Evolutionary conservation across 2,113 vertebrate species (phyloP).

Genomic region (Paramormyrops kingsleyae): DNA sequence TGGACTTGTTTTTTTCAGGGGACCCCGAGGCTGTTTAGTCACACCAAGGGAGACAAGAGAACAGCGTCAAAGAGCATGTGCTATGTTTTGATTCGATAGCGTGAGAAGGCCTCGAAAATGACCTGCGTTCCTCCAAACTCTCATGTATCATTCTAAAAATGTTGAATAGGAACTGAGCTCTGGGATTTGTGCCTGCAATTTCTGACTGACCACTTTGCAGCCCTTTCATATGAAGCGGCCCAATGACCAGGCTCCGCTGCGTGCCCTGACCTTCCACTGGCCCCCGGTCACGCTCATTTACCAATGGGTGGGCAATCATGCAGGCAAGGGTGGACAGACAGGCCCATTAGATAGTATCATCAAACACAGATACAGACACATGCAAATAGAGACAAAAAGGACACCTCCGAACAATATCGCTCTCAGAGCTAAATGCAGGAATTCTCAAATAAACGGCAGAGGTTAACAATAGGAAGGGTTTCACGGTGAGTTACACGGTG

Average conservation of each 20-base stretch:
- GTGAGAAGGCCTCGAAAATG: constrained; percentile 17
- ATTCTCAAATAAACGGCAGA: not conserved
- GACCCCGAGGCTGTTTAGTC: not conserved
- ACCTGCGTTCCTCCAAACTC: constrained; percentile 46
- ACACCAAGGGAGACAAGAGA: not conserved
- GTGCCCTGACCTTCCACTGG: not conserved
- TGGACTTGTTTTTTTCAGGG: not conserved
- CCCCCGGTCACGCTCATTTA: not conserved
- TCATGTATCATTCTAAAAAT: constrained; percentile 48
- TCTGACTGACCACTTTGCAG: constrained; percentile 32
- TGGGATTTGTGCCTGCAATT: constrained; percentile 31
- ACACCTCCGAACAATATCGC: not conserved
- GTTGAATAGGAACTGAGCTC: constrained; percentile 26
- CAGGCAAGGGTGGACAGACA: not conserved
- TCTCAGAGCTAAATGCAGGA: not conserved
- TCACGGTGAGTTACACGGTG: not conserved
- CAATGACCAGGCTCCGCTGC: not conserved
- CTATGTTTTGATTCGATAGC: not conserved
- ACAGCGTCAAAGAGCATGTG: not conserved
- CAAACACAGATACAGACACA: not conserved
- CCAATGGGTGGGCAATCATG: not conserved
- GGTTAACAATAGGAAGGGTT: not conserved
- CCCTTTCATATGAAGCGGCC: constrained; percentile 44
- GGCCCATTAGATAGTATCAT: not conserved
- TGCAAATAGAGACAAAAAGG: not conserved